Evolutionary conservation across 2,888 invertebrate genomes (phyloP), one percentile per base, ranked within the genome.

Genomic region (Julus scanicus): DNA sequence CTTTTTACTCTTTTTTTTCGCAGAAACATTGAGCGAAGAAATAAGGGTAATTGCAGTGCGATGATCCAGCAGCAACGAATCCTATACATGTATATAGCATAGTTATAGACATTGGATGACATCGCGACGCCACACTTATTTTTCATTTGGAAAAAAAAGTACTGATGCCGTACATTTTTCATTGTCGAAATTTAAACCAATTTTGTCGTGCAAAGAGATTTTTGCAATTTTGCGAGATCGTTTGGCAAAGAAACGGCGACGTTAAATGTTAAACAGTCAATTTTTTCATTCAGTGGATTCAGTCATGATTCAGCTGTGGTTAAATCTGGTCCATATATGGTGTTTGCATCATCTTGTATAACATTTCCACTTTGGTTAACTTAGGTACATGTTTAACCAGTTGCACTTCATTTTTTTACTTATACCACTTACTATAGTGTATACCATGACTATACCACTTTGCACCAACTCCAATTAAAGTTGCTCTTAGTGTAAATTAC

Each of bases 11-110:
- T 37, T 80, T 80, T 80, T 80, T 37, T 63, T 13, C 13, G 37
- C 37, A 13, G 80, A 80, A 80, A 80, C 80, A 80, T 80, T 80
- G 20, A 37, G 80, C 37, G 80, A 80, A 29, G 80, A 80, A 80
- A 80, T 80, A 80, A 44, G 37, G 80, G 20, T 29, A 13, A 37
- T 80, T 80, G 37, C 37, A 80, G 80, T 29, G 80, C 80, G 80
- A 80, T 80, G 80, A 80, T 80, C 80, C 20, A 37, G 80, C 80
- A 37, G 80, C 80, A 11, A 37, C 37, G 20, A 44, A 44, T 44
- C 44, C 44, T 44, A 44, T 44, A 44, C 29, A 29, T 44, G 8
- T 44, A 44, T 44, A 44, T 44, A 44, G 8, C 44, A 44, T 8
- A 44, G 29, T 29, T 44, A n/a, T n/a, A 44, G 44, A 44, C 44